Base-by-base conservation (phyloP, 1,140 invertebrate species). In the Zaprionus inermis region DNA sequence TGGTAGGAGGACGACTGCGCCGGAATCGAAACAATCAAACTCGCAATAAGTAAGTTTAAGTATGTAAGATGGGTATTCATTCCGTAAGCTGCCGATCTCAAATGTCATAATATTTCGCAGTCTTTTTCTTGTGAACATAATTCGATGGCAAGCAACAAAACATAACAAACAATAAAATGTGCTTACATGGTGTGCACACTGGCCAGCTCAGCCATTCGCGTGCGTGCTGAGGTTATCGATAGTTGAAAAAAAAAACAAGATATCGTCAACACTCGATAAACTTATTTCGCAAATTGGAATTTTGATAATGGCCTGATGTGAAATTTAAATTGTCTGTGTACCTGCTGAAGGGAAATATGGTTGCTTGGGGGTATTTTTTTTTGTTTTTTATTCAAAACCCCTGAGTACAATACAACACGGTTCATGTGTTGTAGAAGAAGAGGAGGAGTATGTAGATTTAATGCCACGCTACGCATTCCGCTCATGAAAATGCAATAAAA, bases 401-500 rank as follows among this genome's bases (percentile, higher is more conserved):
- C 16, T 46, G 16, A 18, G 22, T 41, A 30, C 24, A 44, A 44
- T n/a, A 55, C 24, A 36, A 16, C 10, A 32, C 20, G 64, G 14
- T 20, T n/a, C n/a, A 58, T 58, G 52, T 28, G 65, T n/a, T n/a
- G n/a, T n/a, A n/a, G n/a, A n/a, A n/a, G 36, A 14, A 36, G 38
- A 49, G 38, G 61, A 46, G 63, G 61, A 59, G 63, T 76, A 76
- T 82, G 80, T 73, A 83, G 68, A 41, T 52, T 83, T 61, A 83
- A 74, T 74, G 79, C 64, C 44, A 44, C 76, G 68, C 70, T 85
- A 85, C 52, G 75, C 81, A 84, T 85, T 85, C 78, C 74, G 67
- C 74, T 81, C 77, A 84, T 85, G 81, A 78, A 81, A 69, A 68
- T 74, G 81, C 78, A 84, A 84, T 84, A 84, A 84, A 84, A 84